Evolutionary conservation across 2,888 invertebrate genomes (phyloP).

Genomic region (Nephrotoma appendiculata): DNA sequence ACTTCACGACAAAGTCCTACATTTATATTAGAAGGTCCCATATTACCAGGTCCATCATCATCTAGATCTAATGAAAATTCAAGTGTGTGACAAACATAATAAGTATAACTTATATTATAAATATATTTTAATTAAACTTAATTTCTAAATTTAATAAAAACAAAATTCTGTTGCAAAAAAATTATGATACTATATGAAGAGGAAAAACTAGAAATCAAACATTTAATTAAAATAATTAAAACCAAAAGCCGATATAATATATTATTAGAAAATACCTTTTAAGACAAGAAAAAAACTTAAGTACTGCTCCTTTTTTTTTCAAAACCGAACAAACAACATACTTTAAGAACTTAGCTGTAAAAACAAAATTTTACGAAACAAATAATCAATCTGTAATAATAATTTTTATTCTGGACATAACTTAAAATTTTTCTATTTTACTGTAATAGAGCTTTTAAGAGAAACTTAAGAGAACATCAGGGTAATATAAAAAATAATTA

Average conservation of each 20-base stretch:
- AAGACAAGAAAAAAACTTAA: not conserved
- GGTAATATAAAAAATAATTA: not conserved
- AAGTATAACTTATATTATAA: not conserved
- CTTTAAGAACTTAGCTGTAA: not conserved
- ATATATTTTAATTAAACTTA: not conserved
- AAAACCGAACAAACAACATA: not conserved
- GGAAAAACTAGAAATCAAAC: not conserved
- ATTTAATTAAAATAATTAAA: not conserved
- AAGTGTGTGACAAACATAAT: constrained; percentile 27
- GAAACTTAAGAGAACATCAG: not conserved
- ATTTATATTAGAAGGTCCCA: constrained; percentile 31
- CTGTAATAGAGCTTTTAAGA: not conserved
- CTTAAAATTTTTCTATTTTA: not conserved
- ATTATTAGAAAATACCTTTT: not conserved
- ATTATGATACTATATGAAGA: not conserved
- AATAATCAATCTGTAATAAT: not conserved
- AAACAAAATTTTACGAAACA: not conserved
- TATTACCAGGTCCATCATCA: constrained; percentile 31
- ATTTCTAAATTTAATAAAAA: not conserved
- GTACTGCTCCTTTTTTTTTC: not conserved
- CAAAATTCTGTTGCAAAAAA: not conserved
- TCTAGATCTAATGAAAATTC: constrained; percentile 35
- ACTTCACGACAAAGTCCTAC: constrained; percentile 39
- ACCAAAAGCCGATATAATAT: not conserved
- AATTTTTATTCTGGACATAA: not conserved